Evolutionary conservation across 2,797 vertebrate genomes (phyloP), one percentile per base, ranked within the genome.

Genomic region (Enteromius anoplus): DNA sequence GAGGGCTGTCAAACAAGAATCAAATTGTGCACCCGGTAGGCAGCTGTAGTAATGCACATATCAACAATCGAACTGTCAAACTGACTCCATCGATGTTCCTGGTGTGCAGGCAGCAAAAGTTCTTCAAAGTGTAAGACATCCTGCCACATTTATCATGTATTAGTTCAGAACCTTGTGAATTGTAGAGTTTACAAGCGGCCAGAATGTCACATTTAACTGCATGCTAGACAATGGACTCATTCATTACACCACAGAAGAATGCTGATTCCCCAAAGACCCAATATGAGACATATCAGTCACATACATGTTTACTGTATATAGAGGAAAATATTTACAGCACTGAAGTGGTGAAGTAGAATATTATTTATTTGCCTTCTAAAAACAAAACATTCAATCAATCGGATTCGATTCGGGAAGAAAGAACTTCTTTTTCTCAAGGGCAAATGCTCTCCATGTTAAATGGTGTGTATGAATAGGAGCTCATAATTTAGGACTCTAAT

Each of bases 381-480:
- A 81, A 49, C 19, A 42, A 19, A 58, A 69, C 32, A 23, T 21
- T 37, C 47, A 26, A 42, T 32, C 78, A 53, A 64, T 32, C 58
- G 47, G 26, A 10, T 47, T 77, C 40, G 40, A 12, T 40, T 47
- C 11, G 1, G 40, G 32, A 29, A 21, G 58, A 17, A 40, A 55
- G 58, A 69, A 32, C 40, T 76, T 45, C 21, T 51, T 29, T 40
- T 34, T 53, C 29, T 65, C 71, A 65, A 62, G 90, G 89, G 62
- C 75, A 79, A 83, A 71, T 51, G 32, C n/a, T 58, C 75, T 76
- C 21, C 26, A 17, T 70, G 75, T 86, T 87, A 86, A 87, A 88
- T 89, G 86, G 90, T 92, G 89, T 93, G 87, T 90, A 88, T 92
- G 42, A 90, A 88, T 91, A 94, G 94, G 92, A 88, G 92, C 84